Conservation (phyloP, 2,113 vertebrate species). For the Heterotis niloticus region DNA sequence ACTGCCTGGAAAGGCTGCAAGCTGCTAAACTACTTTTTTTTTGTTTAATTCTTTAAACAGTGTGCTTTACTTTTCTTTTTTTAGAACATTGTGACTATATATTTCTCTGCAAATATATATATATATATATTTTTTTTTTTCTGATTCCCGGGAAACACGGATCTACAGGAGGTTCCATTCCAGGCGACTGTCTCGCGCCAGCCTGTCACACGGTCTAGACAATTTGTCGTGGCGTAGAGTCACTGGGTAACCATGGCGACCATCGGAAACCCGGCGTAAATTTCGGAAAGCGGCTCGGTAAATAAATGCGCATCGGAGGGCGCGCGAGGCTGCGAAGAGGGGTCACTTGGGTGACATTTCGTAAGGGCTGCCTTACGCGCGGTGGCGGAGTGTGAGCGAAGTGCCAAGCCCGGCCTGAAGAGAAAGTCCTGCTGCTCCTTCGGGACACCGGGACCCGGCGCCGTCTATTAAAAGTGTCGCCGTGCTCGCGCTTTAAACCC, state of each 20-base stretch:
- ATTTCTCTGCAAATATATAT: constrained; percentile 10
- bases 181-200: constrained; percentile 69
- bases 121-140: background rate
- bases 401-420: constrained; percentile 47
- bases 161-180: constrained; percentile 67
- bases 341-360: constrained; percentile 40
- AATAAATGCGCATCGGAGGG: constrained; percentile 35
- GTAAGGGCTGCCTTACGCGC: no score
- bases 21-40: constrained; percentile 28
- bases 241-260: constrained; percentile 84
- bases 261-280: constrained; percentile 74
- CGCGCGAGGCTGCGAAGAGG: constrained; percentile 49
- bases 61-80: constrained; percentile 58
- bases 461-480: constrained; percentile 83
- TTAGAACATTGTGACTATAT: constrained; percentile 55
- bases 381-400: constrained; percentile 15
- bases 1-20: background rate
- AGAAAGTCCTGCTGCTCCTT: constrained; percentile 46
- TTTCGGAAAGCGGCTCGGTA: constrained; percentile 52
- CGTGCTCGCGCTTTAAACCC: constrained; percentile 70
- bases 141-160: constrained; percentile 32
- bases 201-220: constrained; percentile 77
- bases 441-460: constrained; percentile 73
- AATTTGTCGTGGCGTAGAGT: constrained; percentile 71
- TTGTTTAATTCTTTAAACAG: constrained; percentile 56